Evolutionary conservation across 2,888 invertebrate genomes (phyloP).

Genomic region (Drosophila ustulata): DNA sequence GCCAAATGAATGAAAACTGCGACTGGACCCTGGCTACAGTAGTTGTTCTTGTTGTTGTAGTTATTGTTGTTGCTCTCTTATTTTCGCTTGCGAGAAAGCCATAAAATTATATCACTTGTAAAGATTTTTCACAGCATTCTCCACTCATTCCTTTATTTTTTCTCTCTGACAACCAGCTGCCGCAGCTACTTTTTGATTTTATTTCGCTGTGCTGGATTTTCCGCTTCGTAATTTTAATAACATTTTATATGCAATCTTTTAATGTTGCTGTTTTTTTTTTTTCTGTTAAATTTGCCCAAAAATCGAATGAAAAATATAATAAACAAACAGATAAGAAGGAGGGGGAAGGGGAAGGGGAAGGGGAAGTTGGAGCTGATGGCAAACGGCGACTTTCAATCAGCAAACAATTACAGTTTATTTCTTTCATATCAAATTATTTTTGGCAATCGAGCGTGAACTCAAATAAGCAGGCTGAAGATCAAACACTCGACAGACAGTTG

Average conservation of each 20-base stretch:
- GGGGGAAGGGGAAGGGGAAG: background rate
- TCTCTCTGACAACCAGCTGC: background rate
- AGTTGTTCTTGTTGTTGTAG: constrained; percentile 37
- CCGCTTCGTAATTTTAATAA: constrained; percentile 60
- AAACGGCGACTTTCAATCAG: constrained; percentile 77
- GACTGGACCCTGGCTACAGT: constrained; percentile 52
- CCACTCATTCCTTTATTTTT: background rate
- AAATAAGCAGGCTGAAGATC: constrained; percentile 74
- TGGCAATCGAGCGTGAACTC: constrained; percentile 79
- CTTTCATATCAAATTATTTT: constrained; percentile 81
- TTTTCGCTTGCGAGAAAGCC: constrained; percentile 48
- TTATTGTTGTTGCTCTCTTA: constrained; percentile 43
- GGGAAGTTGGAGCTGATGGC: constrained; percentile 3
- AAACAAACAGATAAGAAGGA: constrained; percentile 32
- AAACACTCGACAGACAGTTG: constrained; percentile 57
- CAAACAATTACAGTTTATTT: constrained; percentile 80
- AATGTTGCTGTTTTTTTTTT: constrained; percentile 3
- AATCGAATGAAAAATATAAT: constrained; percentile 42
- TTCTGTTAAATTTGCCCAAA: constrained; percentile 28
- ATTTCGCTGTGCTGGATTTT: constrained; percentile 14
- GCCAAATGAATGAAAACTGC: constrained; percentile 67
- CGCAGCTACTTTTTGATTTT: constrained; percentile 10
- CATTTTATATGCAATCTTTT: constrained; percentile 45
- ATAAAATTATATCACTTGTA: constrained; percentile 67
- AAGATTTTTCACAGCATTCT: constrained; percentile 41